These are phyloP conservation scores for Himantopus leucocephalus DNA, from an alignment of 2,113 vertebrate species.

Conservation along the genomic window DNA sequence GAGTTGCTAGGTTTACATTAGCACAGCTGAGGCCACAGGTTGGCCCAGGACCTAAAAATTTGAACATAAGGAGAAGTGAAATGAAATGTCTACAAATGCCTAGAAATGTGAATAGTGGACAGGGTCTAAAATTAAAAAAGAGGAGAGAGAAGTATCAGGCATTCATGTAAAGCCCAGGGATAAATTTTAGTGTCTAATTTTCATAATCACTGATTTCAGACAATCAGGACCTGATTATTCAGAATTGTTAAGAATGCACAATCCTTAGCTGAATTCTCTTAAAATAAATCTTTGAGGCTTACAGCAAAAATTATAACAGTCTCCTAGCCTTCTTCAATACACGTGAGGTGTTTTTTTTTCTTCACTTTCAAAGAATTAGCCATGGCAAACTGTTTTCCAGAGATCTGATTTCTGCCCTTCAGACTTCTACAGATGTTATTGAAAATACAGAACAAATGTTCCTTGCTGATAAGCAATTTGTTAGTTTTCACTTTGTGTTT, in stretches of 20 bases:
- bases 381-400: background rate
- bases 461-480: background rate
- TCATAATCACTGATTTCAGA: background rate
- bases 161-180: background rate
- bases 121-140: background rate
- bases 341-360: background rate
- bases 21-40: background rate
- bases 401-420: background rate
- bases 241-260: background rate
- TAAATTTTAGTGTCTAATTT: background rate
- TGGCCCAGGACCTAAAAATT: background rate
- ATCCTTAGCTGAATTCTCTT: background rate
- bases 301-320: background rate
- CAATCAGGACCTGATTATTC: background rate
- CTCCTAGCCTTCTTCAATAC: background rate
- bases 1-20: background rate
- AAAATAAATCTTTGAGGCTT: background rate
- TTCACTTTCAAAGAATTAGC: background rate
- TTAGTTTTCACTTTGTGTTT: background rate
- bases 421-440: background rate
- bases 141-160: background rate
- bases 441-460: background rate
- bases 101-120: background rate
- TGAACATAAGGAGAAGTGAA: background rate
- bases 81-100: background rate